Base-by-base conservation (phyloP, 2,797 vertebrate species). In the Botia kubotai region DNA sequence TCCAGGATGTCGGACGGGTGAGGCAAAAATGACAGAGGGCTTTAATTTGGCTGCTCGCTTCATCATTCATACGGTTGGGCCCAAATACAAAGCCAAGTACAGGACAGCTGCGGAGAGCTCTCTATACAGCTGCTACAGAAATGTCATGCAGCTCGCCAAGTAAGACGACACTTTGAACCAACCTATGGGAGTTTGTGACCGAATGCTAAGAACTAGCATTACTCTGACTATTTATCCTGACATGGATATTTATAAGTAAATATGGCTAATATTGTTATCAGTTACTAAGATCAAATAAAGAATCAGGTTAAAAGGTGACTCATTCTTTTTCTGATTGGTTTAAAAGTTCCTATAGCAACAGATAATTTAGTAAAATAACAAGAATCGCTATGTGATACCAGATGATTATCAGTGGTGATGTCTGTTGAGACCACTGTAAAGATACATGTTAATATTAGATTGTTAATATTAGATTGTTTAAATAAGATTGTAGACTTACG, bases 31-130 rank as follows among this genome's bases (percentile, higher is more conserved):
- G 87, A 99, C 98, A 0, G 97, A 99, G 90, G 98, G 96, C 4
- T 99, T 98, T 87, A 96, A 94, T 81, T 91, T 99, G 87, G 97
- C 98, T 0, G 96, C 98, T 0, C 94, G 98, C 43, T 99, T 96
- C 93, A 98, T 99, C 91, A 93, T 99, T 84, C 97, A 99, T 91
- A 99, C 98, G 0, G 98, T 99, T 86, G 98, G 97, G 39, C 98
- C 98, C 1, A 98, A 98, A 84, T 99, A 95, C 89, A 99, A 99
- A 88, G 92, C 91, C 87, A 97, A 95, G 81, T 99, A 99, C 86
- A 91, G 97, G 83, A 99, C 98, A 0, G 98, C 98, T 0, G 98
- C 98, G 0, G 98, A 99, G 92, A 99, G 97, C 58, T 99, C 97
- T 0, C 92, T 99, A 0, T 96, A 95, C 90, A 98, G 96, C 95